Percentiles rank a stretch among this genome's conserved stretches.
Conservation (phyloP, 1,140 invertebrate species). For the Gryon sp. region DNA sequence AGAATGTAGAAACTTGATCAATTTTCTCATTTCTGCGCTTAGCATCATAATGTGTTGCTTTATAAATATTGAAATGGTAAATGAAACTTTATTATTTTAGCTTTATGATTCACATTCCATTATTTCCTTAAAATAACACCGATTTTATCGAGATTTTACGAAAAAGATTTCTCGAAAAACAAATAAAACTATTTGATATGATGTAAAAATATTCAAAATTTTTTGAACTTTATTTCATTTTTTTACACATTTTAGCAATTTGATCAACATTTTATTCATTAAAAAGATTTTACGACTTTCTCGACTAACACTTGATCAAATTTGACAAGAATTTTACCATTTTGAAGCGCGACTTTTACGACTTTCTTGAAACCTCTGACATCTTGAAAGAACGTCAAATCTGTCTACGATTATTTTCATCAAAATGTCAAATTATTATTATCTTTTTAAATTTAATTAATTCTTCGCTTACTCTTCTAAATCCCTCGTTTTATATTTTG, state of each 20-base stretch:
- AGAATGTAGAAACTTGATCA: constrained; percentile 1
- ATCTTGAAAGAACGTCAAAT: constrained; percentile 17
- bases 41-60: not conserved
- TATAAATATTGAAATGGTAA: too few relatives aligned
- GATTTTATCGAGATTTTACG: too few relatives aligned
- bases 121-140: too few relatives aligned
- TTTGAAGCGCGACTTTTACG: constrained; percentile 41
- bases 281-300: too few relatives aligned
- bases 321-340: constrained; percentile 18
- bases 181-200: too few relatives aligned
- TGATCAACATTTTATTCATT: too few relatives aligned
- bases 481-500: constrained; percentile 35
- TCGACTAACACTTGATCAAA: constrained; percentile 28
- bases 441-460: constrained; percentile 38
- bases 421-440: constrained; percentile 5
- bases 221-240: too few relatives aligned
- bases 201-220: too few relatives aligned
- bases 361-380: constrained; percentile 34
- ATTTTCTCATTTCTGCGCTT: constrained; percentile 1
- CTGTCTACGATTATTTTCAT: constrained; percentile 9
- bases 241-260: too few relatives aligned
- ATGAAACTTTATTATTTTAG: too few relatives aligned
- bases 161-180: too few relatives aligned
- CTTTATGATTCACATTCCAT: too few relatives aligned
- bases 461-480: constrained; percentile 33